A percentile compares a stretch with the other conserved stretches of the same genome.
Conservation (phyloP, 35 echinoderm and acorn worm genomes). For the Heliocidaris tuberculata region DNA sequence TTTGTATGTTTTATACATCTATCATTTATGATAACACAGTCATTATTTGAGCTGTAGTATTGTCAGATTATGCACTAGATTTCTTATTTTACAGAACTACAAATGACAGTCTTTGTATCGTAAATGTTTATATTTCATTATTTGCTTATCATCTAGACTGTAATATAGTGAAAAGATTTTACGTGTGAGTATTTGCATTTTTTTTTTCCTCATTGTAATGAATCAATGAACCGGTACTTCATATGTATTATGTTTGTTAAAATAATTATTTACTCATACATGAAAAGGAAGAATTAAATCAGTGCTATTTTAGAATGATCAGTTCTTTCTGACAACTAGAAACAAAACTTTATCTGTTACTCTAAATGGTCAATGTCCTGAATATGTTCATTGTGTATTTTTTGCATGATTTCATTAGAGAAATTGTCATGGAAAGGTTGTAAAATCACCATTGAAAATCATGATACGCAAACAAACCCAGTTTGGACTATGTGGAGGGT, state of each 20-base stretch:
- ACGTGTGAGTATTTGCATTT: conserved; percentile 31
- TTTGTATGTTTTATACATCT: conserved; percentile 51
- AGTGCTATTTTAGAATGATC: neutral
- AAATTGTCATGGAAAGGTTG: neutral
- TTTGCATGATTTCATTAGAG: conserved; percentile 28
- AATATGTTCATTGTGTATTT: neutral
- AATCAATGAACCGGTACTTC: conserved; percentile 33
- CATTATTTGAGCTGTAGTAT: conserved; percentile 13
- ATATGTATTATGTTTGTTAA: conserved; percentile 45
- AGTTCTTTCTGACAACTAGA: neutral
- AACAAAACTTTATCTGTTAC: neutral
- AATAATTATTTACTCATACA: conserved; percentile 21
- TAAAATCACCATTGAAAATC: conserved; percentile 38
- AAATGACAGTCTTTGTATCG: conserved; percentile 35
- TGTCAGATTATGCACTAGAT: conserved; percentile 26
- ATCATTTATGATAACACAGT: conserved; percentile 25
- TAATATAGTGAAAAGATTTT: conserved; percentile 29
- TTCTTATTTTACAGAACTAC: neutral
- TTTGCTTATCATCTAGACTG: conserved; percentile 38
- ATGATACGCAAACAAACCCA: neutral
- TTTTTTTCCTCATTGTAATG: neutral
- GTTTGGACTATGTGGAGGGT: conserved; percentile 3
- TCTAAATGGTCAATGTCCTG: neutral
- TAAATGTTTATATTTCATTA: conserved; percentile 36
- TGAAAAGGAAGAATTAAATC: neutral